Evolutionary conservation across 2,888 invertebrate genomes (phyloP), one percentile per base, ranked within the genome.

Genomic region (Apodemia hepburni): DNA sequence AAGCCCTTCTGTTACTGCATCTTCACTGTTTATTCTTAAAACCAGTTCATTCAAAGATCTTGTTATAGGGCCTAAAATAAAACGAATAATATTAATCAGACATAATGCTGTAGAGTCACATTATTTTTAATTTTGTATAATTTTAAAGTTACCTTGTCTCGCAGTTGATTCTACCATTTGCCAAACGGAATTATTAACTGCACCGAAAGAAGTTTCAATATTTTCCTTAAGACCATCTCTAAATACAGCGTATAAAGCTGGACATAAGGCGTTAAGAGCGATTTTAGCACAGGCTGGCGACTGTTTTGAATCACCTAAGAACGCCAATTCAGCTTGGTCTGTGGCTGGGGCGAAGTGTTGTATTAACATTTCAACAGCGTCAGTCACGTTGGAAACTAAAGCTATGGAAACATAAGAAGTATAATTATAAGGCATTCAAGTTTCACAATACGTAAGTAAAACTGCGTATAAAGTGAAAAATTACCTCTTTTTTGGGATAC

Each of bases 141-240:
- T 15, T 45, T 45, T 15, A n/a, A 45, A 45, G n/a, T 51, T 80
- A 92, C 95, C 97, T 92, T 96, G 95, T 81, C 97, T 96, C 15
- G 97, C 95, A 9, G 97, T 96, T 45, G 96, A 96, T 85, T 97
- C 97, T 6, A 97, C 95, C 70, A 98, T 96, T 87, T 96, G 96
- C 97, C 97, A 98, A 61, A 97, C 96, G 8, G 96, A 96, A 79
- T 97, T 97, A 71, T 95, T 94, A 61, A 97, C 96, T 18, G 96
- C 95, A 54, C 97, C 97, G 78, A 97, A 97, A 49, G 97, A 94
- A 6, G 97, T 97, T 78, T 96, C 95, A 61, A 97, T 92, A 70
- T 93, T 94, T 45, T 96, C 95, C 78, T 95, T 95, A 22, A 98
- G 92, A 2, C 97, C 98, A 79, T 98, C 97, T 72, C 95, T 94